These are phyloP conservation scores for Pseudorasbora parva DNA, from an alignment of 2,113 vertebrate genomes.

Conservation along the genomic window DNA sequence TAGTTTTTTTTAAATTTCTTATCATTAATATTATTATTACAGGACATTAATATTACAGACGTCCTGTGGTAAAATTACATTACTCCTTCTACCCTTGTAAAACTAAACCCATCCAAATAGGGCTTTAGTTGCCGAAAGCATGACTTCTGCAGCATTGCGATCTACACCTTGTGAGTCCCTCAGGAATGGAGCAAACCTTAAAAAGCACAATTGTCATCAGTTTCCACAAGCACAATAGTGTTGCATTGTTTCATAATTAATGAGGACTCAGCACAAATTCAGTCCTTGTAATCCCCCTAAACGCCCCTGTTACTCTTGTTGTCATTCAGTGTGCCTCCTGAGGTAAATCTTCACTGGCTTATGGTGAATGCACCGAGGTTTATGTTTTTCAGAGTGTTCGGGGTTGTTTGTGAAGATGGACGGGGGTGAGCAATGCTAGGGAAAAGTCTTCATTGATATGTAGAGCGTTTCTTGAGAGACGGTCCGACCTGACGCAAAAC, in stretches of 20 bases:
- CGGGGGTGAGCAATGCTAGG: not conserved
- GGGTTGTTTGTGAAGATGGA: not conserved
- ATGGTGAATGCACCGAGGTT: not conserved
- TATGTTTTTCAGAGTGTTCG: not conserved
- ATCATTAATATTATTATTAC: no score
- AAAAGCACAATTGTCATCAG: slow-evolving; percentile 58
- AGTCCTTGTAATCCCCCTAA: slow-evolving; percentile 27
- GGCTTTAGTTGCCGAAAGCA: not conserved
- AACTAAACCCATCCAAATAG: no score
- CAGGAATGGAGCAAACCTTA: slow-evolving; percentile 33
- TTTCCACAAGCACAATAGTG: slow-evolving; percentile 51
- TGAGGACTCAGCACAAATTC: slow-evolving; percentile 53
- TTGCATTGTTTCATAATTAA: slow-evolving; percentile 64
- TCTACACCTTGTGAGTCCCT: not conserved
- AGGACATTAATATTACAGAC: no score
- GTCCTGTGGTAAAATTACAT: no score
- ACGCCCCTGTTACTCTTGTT: not conserved
- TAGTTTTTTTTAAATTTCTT: no score
- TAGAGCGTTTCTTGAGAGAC: slow-evolving; percentile 24
- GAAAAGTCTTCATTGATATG: slow-evolving; percentile 42
- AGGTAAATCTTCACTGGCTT: slow-evolving; percentile 8
- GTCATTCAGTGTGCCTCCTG: not conserved
- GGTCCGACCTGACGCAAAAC: not conserved
- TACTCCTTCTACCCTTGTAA: no score
- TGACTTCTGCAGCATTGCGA: slow-evolving; percentile 1